These are phyloP conservation scores for Balaeniceps rex DNA, from an alignment of 2,113 vertebrate genomes.

Conservation along the genomic window DNA sequence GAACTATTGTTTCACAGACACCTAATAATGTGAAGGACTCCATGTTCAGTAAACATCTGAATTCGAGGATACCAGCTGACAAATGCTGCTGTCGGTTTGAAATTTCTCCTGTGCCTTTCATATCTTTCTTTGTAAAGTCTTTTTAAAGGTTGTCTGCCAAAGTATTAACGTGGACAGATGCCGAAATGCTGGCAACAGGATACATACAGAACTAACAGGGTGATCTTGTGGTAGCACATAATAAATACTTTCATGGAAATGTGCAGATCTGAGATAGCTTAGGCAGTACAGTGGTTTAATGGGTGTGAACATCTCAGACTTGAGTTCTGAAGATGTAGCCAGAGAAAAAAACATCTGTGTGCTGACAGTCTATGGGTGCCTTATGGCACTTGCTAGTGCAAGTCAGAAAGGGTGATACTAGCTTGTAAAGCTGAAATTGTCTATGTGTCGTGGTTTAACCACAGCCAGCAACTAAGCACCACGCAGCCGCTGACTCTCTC, in stretches of 20 bases:
- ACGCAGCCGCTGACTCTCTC: too few species aligned
- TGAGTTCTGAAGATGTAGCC: too few species aligned
- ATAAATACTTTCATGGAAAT: background rate
- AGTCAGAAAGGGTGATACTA: too few species aligned
- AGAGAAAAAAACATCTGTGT: too few species aligned
- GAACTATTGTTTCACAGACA: background rate
- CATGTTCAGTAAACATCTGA: background rate
- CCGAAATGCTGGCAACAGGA: background rate
- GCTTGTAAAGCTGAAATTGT: too few species aligned
- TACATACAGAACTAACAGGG: background rate
- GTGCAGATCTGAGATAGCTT: background rate
- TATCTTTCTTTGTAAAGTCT: background rate
- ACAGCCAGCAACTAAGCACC: too few species aligned
- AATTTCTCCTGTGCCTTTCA: background rate
- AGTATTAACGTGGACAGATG: background rate
- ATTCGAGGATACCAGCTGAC: background rate
- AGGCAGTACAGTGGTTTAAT: background rate
- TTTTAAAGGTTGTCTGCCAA: background rate
- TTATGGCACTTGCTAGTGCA: too few species aligned
- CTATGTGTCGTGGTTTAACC: too few species aligned
- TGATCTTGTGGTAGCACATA: background rate
- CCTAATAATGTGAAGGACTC: background rate
- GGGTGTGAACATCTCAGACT: background rate
- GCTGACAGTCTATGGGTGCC: too few species aligned
- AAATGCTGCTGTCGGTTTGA: background rate